Conservation (phyloP, 2,888 invertebrate species). For the Drosophila recens region DNA sequence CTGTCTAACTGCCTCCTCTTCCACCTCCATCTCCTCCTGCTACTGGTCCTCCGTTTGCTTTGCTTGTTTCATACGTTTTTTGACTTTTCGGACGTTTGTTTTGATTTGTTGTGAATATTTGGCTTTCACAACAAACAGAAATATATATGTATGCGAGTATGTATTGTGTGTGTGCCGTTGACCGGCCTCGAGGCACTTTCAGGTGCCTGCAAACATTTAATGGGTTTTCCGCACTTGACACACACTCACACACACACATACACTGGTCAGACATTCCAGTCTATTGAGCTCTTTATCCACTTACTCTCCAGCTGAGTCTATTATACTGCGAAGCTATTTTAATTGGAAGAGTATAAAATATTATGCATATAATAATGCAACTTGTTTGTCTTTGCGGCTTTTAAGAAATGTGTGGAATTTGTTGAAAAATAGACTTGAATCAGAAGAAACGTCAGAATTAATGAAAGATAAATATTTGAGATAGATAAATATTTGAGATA, state of each 20-base stretch:
- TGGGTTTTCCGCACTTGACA: slow-evolving; percentile 78
- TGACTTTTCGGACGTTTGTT: slow-evolving; percentile 65
- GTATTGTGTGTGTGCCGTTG: slow-evolving; percentile 15
- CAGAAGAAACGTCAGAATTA: neutral
- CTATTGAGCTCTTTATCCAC: slow-evolving; percentile 49
- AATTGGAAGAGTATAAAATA: slow-evolving; percentile 8
- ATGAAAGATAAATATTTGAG: neutral
- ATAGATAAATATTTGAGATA: slow-evolving; percentile 3
- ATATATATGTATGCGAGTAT: neutral
- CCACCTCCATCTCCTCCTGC: neutral
- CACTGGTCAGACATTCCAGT: slow-evolving; percentile 42
- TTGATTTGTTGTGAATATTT: slow-evolving; percentile 79
- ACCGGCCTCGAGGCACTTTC: slow-evolving; percentile 42
- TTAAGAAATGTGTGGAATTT: neutral
- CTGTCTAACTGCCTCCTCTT: slow-evolving; percentile 37
- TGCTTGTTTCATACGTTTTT: slow-evolving; percentile 56
- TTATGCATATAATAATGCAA: slow-evolving; percentile 18
- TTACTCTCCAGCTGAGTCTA: slow-evolving; percentile 28
- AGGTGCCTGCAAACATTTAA: slow-evolving; percentile 65
- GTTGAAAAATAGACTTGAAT: neutral
- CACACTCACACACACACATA: slow-evolving; percentile 51
- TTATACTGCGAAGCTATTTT: slow-evolving; percentile 48
- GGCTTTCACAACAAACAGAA: slow-evolving; percentile 69
- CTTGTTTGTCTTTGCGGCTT: neutral
- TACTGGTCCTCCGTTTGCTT: slow-evolving; percentile 27